Percentiles rank a stretch among this genome's conserved stretches.
Conservation (phyloP, 2,797 vertebrate genomes). For the Loriculus beryllinus region DNA sequence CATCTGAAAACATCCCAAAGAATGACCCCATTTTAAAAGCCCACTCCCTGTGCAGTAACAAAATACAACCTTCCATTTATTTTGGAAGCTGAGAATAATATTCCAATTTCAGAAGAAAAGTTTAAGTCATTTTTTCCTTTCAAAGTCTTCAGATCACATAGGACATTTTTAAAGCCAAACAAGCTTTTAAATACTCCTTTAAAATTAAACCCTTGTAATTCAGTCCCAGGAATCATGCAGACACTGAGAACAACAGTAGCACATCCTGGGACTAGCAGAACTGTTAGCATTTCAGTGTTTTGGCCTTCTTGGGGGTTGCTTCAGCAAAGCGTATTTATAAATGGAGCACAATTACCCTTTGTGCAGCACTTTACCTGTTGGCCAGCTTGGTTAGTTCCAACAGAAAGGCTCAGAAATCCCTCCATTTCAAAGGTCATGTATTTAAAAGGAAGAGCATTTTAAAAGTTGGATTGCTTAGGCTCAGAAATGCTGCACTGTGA, state of each 20-base stretch:
- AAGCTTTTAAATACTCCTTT: not conserved
- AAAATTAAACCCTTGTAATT: not conserved
- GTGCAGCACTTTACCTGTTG: not conserved
- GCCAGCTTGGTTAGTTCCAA: not conserved
- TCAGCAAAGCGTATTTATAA: not conserved
- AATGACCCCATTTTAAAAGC: not conserved
- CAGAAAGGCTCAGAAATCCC: not conserved
- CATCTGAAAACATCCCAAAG: not conserved
- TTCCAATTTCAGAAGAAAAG: not conserved
- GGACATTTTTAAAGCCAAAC: not conserved
- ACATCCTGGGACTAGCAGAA: not conserved
- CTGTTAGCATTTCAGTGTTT: not conserved
- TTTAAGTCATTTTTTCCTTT: constrained; percentile 14
- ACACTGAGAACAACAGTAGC: not conserved
- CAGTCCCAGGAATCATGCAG: not conserved
- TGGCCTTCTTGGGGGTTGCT: not conserved
- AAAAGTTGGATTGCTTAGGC: not conserved
- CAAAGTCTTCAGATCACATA: not conserved
- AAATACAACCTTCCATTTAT: not conserved
- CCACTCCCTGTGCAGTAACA: not conserved
- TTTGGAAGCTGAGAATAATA: constrained; percentile 2
- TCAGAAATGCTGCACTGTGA: not conserved
- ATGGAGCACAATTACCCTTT: not conserved
- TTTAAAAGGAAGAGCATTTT: not conserved
- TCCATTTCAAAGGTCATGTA: not conserved